Base-by-base conservation (phyloP, 2,888 invertebrate species). In the Anodontia alba region DNA sequence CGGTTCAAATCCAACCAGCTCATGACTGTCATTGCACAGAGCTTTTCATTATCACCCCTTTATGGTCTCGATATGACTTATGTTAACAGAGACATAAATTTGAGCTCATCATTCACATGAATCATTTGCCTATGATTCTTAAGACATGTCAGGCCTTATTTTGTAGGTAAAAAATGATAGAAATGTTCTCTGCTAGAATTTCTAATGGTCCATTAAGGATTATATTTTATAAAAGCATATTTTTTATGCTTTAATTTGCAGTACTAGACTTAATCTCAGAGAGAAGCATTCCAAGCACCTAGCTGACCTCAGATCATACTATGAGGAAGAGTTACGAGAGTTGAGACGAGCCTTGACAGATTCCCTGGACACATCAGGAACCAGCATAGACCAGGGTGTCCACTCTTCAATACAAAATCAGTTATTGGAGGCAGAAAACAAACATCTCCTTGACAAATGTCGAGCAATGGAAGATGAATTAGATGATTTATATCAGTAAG, bases 221-320 rank as follows among this genome's bases (percentile, higher is more conserved):
- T n/a, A n/a, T 38, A 12, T 38, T 38, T 38, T 38, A 38, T 12
- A 38, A 38, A 38, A 5, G 12, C 38, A 38, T 38, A n/a, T n/a
- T n/a, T n/a, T n/a, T n/a, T n/a, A n/a, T n/a, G n/a, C n/a, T n/a
- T 12, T 46, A 20, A 12, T 12, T 46, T 83, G 36, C 80, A 91
- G 92, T 75, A 81, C 86, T 8, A 85, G 91, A 54, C 78, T 89
- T 10, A 91, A 86, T 73, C 82, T 93, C 43, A 73, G 92, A 46
- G 91, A 92, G 82, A 93, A 93, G 70, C 93, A 93, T 85, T 86
- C 92, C 71, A 91, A 91, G 73, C 92, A 93, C 73, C 74, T 93
- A 78, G 84, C 92, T 20, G 92, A 93, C 78, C 88, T 93, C 20
- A 82, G 91, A 29, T 87, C 90, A 15, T 93, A 92, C 75, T 93